Percentiles rank a stretch among this genome's conserved stretches.
Evolutionary conservation across 53 echinoderm and acorn worm species (phyloP).

Genomic region (Holothuria leucospilota): DNA sequence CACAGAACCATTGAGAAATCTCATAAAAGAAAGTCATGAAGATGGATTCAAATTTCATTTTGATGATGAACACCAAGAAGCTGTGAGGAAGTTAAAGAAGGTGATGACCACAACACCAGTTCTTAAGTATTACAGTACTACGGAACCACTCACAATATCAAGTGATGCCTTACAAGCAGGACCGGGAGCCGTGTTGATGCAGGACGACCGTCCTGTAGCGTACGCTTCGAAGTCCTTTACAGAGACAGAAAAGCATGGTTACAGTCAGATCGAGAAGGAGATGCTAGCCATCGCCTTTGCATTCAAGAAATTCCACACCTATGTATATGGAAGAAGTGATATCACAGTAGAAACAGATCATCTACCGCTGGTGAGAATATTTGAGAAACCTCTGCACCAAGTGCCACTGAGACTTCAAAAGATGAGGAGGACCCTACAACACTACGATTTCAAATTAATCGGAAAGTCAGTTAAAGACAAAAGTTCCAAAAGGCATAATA

Average conservation of each 20-base stretch:
- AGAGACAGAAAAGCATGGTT: constrained; percentile 37
- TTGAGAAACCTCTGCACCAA: constrained; percentile 49
- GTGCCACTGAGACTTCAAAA: constrained; percentile 44
- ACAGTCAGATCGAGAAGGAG: constrained; percentile 47
- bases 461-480: too few species aligned
- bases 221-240: constrained; percentile 51
- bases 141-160: constrained; percentile 47
- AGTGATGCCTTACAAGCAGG: constrained; percentile 49
- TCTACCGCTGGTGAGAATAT: constrained; percentile 41
- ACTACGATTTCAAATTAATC: too few species aligned
- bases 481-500: neutral
- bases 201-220: constrained; percentile 33
- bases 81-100: constrained; percentile 11
- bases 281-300: constrained; percentile 39
- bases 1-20: constrained; percentile 40
- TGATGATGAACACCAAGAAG: constrained; percentile 18
- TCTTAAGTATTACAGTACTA: constrained; percentile 42
- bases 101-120: constrained; percentile 40
- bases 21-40: too few species aligned
- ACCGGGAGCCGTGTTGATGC: constrained; percentile 48
- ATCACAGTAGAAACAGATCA: constrained; percentile 45
- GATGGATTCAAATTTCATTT: constrained; percentile 38
- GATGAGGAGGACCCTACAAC: constrained; percentile 43
- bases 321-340: constrained; percentile 52
- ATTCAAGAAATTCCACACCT: constrained; percentile 48